These are phyloP conservation scores for Thymallus thymallus DNA, from an alignment of 2,113 vertebrate genomes.

Conservation along the genomic window DNA sequence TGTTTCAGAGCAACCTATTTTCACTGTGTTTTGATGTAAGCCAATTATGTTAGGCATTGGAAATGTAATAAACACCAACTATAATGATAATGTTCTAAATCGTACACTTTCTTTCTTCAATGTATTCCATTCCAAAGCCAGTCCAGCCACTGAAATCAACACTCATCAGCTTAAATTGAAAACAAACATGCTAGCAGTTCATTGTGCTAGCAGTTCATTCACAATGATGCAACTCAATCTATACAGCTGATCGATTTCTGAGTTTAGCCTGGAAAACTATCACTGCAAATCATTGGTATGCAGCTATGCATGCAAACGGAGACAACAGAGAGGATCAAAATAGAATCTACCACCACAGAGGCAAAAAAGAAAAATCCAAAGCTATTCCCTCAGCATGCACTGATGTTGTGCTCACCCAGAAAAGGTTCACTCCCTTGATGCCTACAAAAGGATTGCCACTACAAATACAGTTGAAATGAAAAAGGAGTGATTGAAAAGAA, in stretches of 20 bases:
- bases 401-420: background rate
- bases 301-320: background rate
- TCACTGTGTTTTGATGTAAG: no score
- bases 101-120: background rate
- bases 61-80: no score
- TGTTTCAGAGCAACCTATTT: no score
- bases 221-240: background rate
- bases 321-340: background rate
- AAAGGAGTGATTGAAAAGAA: background rate
- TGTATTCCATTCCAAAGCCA: background rate
- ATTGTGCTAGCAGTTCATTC: no score
- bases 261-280: background rate
- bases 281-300: constrained; percentile 1
- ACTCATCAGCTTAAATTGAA: constrained; percentile 4
- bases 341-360: background rate
- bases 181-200: constrained; percentile 5
- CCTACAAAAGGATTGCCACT: background rate
- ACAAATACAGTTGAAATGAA: background rate
- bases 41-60: no score
- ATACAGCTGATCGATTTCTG: background rate
- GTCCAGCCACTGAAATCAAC: background rate
- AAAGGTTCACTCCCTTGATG: background rate
- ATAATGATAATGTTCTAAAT: background rate
- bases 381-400: background rate
- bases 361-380: background rate